Evolutionary conservation across 2,888 invertebrate genomes (phyloP).

Genomic region (Cantharis rustica): DNA sequence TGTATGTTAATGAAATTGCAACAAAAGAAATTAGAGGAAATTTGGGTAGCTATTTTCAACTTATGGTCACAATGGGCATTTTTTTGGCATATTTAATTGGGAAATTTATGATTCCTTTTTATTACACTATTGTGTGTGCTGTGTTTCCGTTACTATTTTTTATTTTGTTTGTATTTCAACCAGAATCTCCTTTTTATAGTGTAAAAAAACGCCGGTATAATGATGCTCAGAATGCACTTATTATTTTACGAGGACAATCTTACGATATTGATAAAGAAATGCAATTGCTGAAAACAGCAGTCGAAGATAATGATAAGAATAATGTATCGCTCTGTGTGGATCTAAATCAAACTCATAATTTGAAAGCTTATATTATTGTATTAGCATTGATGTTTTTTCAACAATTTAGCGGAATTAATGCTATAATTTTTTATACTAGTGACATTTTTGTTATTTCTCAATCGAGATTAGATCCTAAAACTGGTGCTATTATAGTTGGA

Average conservation of each 20-base stretch:
- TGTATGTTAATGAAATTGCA: conserved; percentile 86
- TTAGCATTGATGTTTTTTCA: conserved; percentile 88
- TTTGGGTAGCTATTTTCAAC: conserved; percentile 85
- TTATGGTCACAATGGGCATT: conserved; percentile 87
- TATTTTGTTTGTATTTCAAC: conserved; percentile 78
- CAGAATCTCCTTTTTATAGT: conserved; percentile 81
- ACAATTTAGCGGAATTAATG: conserved; percentile 83
- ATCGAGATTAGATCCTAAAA: conserved; percentile 61
- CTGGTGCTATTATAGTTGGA: conserved; percentile 80
- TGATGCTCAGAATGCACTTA: conserved; percentile 71
- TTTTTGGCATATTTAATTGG: conserved; percentile 68
- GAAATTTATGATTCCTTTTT: conserved; percentile 56
- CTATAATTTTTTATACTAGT: conserved; percentile 79
- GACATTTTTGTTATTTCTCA: conserved; percentile 74
- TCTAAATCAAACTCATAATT: conserved; percentile 59
- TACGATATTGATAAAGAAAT: conserved; percentile 77
- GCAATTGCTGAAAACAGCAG: conserved; percentile 61
- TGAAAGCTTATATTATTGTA: conserved; percentile 73
- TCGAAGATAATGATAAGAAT: conserved; percentile 59
- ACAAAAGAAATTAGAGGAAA: conserved; percentile 82
- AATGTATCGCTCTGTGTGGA: conserved; percentile 62
- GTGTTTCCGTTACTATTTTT: conserved; percentile 73
- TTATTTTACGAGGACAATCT: conserved; percentile 73
- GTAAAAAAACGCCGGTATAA: conserved; percentile 67
- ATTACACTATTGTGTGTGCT: conserved; percentile 69